Evolutionary conservation across 2,888 invertebrate genomes (phyloP).

Genomic region (Halictus ligatus): DNA sequence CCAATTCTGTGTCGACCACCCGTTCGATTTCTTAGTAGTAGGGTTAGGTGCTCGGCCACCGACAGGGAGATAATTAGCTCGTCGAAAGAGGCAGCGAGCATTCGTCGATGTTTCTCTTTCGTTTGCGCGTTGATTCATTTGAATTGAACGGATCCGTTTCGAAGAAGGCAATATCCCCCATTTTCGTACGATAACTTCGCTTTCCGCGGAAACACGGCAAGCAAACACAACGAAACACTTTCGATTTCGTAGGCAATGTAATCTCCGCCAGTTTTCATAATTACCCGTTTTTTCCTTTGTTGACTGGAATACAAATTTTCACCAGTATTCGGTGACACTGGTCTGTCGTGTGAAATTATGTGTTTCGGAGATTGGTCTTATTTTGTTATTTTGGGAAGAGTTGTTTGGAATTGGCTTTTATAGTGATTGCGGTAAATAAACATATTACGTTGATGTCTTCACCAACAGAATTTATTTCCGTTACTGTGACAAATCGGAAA

Average conservation of each 20-base stretch:
- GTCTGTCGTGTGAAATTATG: too few species aligned
- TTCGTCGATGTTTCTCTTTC: conserved; percentile 23
- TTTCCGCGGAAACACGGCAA: background rate
- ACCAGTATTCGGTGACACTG: background rate
- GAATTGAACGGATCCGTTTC: conserved; percentile 6
- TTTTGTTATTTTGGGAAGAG: background rate
- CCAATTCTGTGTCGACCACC: conserved; percentile 29
- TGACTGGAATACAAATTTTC: background rate
- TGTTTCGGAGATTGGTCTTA: background rate
- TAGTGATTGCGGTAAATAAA: too few species aligned
- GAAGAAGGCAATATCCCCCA: background rate
- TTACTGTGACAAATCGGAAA: too few species aligned
- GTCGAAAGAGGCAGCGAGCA: conserved; percentile 1
- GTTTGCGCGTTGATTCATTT: conserved; percentile 26
- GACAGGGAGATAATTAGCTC: conserved; percentile 36
- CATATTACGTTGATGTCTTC: too few species aligned
- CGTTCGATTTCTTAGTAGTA: conserved; percentile 21
- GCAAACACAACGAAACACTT: background rate
- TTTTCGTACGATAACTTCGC: conserved; percentile 15
- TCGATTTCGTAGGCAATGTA: background rate
- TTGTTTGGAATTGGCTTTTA: too few species aligned
- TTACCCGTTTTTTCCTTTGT: background rate
- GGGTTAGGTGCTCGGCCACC: conserved; percentile 13
- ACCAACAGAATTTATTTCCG: too few species aligned
- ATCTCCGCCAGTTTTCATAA: too few species aligned